Evolutionary conservation across 2,888 invertebrate species (phyloP).

Genomic region (Drosophila fulvimacula): DNA sequence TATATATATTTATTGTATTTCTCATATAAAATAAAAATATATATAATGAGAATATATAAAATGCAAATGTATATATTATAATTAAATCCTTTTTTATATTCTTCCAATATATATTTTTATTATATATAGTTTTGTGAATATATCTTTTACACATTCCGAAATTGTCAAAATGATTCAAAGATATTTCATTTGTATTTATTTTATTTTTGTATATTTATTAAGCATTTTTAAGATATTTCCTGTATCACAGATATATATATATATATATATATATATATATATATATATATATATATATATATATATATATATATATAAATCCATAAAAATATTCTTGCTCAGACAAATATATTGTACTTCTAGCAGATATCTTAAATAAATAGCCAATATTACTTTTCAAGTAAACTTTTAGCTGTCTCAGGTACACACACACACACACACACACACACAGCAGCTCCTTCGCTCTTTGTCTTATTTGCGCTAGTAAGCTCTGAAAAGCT

Average conservation of each 20-base stretch:
- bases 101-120: background rate
- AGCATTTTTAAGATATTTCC: no score
- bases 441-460: background rate
- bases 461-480: slow-evolving; percentile 6
- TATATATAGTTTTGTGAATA: no score
- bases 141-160: no score
- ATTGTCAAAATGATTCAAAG: no score
- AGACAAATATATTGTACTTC: background rate
- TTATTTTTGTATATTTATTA: no score
- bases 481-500: slow-evolving; percentile 26
- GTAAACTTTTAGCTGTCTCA: background rate
- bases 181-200: no score
- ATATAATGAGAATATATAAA: no score
- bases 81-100: background rate
- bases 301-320: background rate
- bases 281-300: no score
- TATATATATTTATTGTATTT: background rate
- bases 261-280: no score
- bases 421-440: no score
- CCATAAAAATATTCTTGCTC: background rate
- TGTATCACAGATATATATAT: background rate
- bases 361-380: background rate
- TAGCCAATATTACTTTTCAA: background rate
- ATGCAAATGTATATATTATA: no score
- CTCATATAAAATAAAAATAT: background rate